A percentile compares a stretch with the other conserved stretches of the same genome.
Evolutionary conservation across 2,888 invertebrate genomes (phyloP).

Genomic region (Trichopria drosophilae): DNA sequence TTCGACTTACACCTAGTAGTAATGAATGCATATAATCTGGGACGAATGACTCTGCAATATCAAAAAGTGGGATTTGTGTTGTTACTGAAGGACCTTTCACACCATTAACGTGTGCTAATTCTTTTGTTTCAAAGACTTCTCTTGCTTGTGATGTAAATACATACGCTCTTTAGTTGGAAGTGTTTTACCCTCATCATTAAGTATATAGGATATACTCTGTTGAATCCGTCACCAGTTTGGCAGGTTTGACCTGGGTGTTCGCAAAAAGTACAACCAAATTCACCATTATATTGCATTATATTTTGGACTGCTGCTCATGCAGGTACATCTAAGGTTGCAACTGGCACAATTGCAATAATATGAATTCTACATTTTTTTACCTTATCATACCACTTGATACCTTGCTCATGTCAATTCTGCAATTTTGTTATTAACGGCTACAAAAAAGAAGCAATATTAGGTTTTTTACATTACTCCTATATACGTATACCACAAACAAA

Average conservation of each 20-base stretch:
- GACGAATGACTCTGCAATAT: too few relatives aligned
- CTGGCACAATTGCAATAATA: conserved; percentile 18
- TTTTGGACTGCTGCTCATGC: conserved; percentile 20
- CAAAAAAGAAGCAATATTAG: conserved; percentile 18
- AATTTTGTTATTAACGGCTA: conserved; percentile 20
- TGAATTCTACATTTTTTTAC: background rate
- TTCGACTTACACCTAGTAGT: too few relatives aligned
- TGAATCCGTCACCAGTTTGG: background rate
- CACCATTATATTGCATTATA: conserved; percentile 20
- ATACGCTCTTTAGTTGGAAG: conserved; percentile 7
- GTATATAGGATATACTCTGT: conserved; percentile 6
- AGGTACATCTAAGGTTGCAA: too few relatives aligned
- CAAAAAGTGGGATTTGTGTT: too few relatives aligned
- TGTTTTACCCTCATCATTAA: background rate
- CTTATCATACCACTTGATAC: conserved; percentile 14
- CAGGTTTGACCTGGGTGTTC: conserved; percentile 9
- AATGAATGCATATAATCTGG: too few relatives aligned
- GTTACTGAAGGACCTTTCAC: too few relatives aligned
- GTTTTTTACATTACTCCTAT: conserved; percentile 8
- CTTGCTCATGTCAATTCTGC: too few relatives aligned
- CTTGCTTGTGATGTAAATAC: too few relatives aligned
- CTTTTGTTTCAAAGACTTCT: too few relatives aligned
- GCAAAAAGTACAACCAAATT: conserved; percentile 11
- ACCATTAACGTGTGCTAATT: too few relatives aligned
- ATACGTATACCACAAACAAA: conserved; percentile 23